Evolutionary conservation across 2,113 vertebrate species (phyloP).

Genomic region (Cephalopholis sonnerati): DNA sequence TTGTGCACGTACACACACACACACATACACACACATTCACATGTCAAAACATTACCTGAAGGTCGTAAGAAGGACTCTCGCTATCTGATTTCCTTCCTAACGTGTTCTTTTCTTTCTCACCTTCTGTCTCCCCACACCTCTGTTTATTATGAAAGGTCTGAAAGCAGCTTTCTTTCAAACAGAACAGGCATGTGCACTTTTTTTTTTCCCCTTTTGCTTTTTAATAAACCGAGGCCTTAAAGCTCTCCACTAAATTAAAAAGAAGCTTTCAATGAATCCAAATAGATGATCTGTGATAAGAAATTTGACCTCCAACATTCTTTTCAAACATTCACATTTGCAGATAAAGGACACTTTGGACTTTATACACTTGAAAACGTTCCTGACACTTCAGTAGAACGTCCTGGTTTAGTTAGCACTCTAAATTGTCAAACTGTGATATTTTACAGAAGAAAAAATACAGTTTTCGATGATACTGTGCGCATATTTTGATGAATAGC

Average conservation of each 20-base stretch:
- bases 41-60: conserved; percentile 21
- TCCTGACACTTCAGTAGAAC: not conserved
- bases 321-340: not conserved
- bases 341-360: not conserved
- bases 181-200: not conserved
- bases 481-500: not conserved
- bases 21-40: conserved; percentile 9
- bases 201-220: not conserved
- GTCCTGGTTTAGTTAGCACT: not conserved
- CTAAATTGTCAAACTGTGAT: not conserved
- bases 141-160: not conserved
- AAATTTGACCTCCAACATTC: conserved; percentile 12
- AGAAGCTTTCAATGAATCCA: not conserved
- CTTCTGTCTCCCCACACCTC: conserved; percentile 12
- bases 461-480: not conserved
- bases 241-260: conserved; percentile 21
- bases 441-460: not conserved
- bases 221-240: not conserved
- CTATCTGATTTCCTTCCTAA: conserved; percentile 1
- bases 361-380: not conserved
- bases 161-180: not conserved
- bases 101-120: not conserved
- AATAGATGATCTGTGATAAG: conserved; percentile 9
- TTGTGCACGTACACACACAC: not conserved
- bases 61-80: conserved; percentile 56